A percentile compares a stretch with the other conserved stretches of the same genome.
These are phyloP conservation scores for Spinus pinus DNA, from an alignment of 2,797 vertebrate species.

Conservation along the genomic window DNA sequence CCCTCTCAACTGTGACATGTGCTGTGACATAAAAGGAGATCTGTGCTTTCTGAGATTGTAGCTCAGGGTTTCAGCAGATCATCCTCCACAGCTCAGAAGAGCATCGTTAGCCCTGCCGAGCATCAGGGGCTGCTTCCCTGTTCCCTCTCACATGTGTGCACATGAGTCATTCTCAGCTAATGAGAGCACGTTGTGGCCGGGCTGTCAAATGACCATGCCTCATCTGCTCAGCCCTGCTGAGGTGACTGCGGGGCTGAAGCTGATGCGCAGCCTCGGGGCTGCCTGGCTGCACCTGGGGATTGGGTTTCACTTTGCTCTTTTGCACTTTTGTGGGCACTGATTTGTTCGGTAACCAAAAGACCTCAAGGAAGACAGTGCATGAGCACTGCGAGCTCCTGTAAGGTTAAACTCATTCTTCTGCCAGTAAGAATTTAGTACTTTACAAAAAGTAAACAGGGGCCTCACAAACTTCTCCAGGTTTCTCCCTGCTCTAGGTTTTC, in stretches of 20 bases:
- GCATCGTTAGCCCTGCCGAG: too few species aligned
- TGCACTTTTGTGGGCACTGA: not conserved
- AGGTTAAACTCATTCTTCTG: not conserved
- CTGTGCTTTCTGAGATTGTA: too few species aligned
- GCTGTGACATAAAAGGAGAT: too few species aligned
- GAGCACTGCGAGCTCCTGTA: not conserved
- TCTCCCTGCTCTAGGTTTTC: not conserved
- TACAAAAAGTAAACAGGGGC: not conserved
- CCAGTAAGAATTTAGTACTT: not conserved
- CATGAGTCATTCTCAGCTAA: constrained; percentile 37
- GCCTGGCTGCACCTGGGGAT: constrained; percentile 4
- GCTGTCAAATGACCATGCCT: constrained; percentile 15
- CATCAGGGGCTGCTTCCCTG: too few species aligned
- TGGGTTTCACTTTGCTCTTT: not conserved
- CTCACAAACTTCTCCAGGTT: not conserved
- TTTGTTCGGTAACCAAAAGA: not conserved
- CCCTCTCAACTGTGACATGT: too few species aligned
- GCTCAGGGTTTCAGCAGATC: too few species aligned
- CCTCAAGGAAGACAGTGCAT: not conserved
- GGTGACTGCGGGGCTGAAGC: not conserved
- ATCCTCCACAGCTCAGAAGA: too few species aligned
- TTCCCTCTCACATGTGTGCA: too few species aligned
- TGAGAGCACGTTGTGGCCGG: not conserved
- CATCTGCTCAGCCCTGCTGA: constrained; percentile 20
- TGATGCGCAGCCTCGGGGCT: not conserved